Evolutionary conservation across 2,797 vertebrate species (phyloP).

Genomic region (Dermochelys coriacea): DNA sequence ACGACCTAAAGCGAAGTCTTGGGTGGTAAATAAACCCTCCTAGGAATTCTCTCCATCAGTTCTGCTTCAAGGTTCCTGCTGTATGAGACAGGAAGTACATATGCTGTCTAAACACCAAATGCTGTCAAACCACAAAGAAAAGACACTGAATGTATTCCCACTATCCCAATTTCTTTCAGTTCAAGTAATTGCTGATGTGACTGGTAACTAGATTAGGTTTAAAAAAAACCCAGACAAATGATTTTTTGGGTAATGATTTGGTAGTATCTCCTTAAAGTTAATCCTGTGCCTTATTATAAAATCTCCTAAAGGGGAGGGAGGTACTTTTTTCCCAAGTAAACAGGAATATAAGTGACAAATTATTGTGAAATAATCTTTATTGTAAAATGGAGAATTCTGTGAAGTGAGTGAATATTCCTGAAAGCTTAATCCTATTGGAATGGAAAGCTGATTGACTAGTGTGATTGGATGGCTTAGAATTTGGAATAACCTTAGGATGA

Average conservation of each 20-base stretch:
- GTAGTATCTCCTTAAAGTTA: neutral
- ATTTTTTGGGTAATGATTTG: fast-evolving
- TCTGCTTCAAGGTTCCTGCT: neutral
- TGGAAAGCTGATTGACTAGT: neutral
- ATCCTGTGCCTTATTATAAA: neutral
- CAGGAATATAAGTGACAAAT: neutral
- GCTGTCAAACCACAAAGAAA: neutral
- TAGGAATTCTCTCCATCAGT: neutral
- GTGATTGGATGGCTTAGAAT: neutral
- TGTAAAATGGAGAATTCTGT: neutral
- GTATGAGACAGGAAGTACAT: neutral
- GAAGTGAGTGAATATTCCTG: neutral
- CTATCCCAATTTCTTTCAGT: neutral
- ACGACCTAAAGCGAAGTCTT: neutral
- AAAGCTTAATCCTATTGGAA: neutral
- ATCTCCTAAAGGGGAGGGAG: neutral
- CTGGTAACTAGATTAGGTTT: neutral
- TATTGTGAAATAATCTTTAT: neutral
- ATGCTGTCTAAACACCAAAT: neutral
- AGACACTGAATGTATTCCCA: neutral
- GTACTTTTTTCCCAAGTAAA: neutral
- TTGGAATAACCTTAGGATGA: neutral
- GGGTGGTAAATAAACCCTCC: neutral
- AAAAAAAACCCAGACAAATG: neutral
- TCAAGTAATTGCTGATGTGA: neutral